phyloP scores from a whole-genome alignment of 1,140 invertebrate genomes.

The Phenacoccus solenopsis region DNA sequence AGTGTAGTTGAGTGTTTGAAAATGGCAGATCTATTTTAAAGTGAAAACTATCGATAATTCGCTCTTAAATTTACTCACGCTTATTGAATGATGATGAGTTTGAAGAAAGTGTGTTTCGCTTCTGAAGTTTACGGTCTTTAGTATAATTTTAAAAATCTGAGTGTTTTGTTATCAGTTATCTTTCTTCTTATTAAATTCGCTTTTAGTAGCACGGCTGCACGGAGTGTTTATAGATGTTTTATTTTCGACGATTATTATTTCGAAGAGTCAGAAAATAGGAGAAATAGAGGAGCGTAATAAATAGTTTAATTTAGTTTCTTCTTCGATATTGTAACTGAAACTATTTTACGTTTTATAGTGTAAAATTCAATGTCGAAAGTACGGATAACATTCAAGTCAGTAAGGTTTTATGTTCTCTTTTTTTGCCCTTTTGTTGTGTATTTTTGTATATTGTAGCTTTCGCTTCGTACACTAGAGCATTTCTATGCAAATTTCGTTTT shows the following conservation, averaged over 20 bases:
- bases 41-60: not conserved
- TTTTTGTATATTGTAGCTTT: not conserved
- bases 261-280: not conserved
- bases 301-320: not conserved
- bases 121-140: not conserved
- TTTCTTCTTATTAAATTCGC: not conserved
- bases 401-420: not conserved
- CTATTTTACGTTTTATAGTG: not conserved
- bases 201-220: not conserved
- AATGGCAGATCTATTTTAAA: not conserved
- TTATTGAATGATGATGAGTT: not conserved
- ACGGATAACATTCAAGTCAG: slow-evolving; percentile 1
- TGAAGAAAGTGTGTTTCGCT: not conserved
- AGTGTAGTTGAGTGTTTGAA: not conserved
- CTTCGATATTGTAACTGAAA: not conserved
- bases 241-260: not conserved
- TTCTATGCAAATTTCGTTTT: not conserved
- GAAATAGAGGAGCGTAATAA: not conserved
- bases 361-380: not conserved
- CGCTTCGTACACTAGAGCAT: not conserved
- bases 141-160: not conserved
- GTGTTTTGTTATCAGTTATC: not conserved
- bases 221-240: not conserved
- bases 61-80: not conserved
- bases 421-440: not conserved